Conservation (phyloP, 2,888 invertebrate genomes). For the Cephus pygmeus region DNA sequence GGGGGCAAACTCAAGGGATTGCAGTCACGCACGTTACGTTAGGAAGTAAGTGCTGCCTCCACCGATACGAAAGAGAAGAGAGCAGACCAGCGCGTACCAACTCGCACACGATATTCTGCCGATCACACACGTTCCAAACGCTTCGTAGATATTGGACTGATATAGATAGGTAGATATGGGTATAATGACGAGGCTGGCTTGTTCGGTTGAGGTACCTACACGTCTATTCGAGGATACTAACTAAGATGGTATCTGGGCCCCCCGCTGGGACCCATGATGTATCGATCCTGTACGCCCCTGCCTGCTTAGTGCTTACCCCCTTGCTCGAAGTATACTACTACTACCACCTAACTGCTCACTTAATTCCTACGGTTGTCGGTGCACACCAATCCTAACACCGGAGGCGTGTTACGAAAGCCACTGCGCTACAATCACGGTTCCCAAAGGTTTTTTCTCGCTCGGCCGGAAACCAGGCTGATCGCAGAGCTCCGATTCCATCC, state of each 20-base stretch:
- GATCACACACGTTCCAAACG: slow-evolving; percentile 7
- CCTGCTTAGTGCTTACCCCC: slow-evolving; percentile 29
- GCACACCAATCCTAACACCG: slow-evolving; percentile 33
- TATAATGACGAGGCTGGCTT: slow-evolving; percentile 51
- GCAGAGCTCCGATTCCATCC: neutral
- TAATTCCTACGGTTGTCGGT: slow-evolving; percentile 25
- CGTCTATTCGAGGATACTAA: slow-evolving; percentile 54
- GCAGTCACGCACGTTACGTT: slow-evolving; percentile 38
- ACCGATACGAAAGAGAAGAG: slow-evolving; percentile 20
- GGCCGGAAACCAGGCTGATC: neutral
- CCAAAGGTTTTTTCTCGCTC: slow-evolving; percentile 3
- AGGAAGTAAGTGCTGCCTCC: neutral
- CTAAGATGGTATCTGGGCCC: slow-evolving; percentile 56
- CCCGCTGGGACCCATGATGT: slow-evolving; percentile 61
- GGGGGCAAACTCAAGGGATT: slow-evolving; percentile 29
- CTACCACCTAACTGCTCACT: slow-evolving; percentile 25
- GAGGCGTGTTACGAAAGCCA: slow-evolving; percentile 22
- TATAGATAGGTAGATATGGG: slow-evolving; percentile 49
- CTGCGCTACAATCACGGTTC: slow-evolving; percentile 7
- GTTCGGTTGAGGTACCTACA: slow-evolving; percentile 42
- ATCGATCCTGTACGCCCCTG: slow-evolving; percentile 62
- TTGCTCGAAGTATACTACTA: slow-evolving; percentile 20
- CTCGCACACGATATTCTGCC: slow-evolving; percentile 2
- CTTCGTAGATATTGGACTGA: slow-evolving; percentile 41
- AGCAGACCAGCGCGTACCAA: neutral